Evolutionary conservation across 1,140 invertebrate species (phyloP).

Genomic region (Apis dorsata): DNA sequence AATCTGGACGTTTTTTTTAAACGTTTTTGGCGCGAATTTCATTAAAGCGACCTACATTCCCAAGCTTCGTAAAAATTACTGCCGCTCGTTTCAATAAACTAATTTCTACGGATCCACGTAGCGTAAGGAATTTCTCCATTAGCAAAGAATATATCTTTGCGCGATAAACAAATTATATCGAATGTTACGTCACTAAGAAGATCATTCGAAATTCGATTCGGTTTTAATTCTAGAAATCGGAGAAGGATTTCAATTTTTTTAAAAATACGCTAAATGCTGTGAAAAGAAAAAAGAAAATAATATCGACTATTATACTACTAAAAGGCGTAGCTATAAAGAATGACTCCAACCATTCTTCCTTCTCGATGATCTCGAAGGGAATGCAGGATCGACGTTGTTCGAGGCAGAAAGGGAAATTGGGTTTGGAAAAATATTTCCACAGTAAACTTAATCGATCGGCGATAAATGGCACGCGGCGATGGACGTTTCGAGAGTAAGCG

Average conservation of each 20-base stretch:
- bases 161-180: too few relatives aligned
- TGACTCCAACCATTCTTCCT: neutral
- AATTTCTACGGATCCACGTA: constrained; percentile 20
- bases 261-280: too few relatives aligned
- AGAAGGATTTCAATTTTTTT: too few relatives aligned
- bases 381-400: neutral
- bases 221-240: too few relatives aligned
- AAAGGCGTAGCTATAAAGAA: neutral
- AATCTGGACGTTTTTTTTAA: constrained; percentile 56
- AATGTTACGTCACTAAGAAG: too few relatives aligned
- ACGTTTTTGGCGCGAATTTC: constrained; percentile 58
- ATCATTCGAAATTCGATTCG: too few relatives aligned
- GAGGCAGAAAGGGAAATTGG: neutral
- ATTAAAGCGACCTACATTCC: constrained; percentile 57
- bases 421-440: constrained; percentile 24
- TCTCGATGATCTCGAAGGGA: neutral
- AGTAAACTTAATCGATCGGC: constrained; percentile 41
- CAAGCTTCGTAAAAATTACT: constrained; percentile 34
- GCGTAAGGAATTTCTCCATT: neutral
- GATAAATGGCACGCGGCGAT: constrained; percentile 36
- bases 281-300: too few relatives aligned
- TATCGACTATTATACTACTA: too few relatives aligned
- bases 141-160: neutral
- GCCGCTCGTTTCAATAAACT: constrained; percentile 29
- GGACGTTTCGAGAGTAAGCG: constrained; percentile 9